A percentile compares a stretch with the other conserved stretches of the same genome.
Conservation (phyloP, 2,113 vertebrate genomes). For the Leiothrix lutea region DNA sequence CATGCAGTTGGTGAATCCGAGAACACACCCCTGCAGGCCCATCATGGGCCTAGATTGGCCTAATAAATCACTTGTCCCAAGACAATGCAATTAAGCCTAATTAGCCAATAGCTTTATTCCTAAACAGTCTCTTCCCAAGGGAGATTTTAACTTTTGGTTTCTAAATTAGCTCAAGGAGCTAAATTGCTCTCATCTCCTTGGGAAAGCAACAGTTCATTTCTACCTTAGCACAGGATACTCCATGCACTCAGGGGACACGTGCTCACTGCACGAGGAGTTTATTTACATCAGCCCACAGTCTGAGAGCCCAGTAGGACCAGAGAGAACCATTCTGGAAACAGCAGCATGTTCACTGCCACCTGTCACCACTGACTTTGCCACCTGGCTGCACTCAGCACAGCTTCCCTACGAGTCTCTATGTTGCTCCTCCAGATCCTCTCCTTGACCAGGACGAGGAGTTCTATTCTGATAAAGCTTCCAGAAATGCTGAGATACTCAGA, state of each 20-base stretch:
- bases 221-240: neutral
- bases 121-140: constrained; percentile 63
- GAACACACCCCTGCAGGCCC: constrained; percentile 57
- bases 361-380: neutral
- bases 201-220: constrained; percentile 30
- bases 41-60: constrained; percentile 60
- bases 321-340: neutral
- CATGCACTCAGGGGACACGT: neutral
- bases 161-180: constrained; percentile 64
- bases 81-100: constrained; percentile 73
- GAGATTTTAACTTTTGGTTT: constrained; percentile 70
- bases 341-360: neutral
- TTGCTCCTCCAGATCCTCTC: neutral
- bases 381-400: neutral
- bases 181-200: constrained; percentile 57
- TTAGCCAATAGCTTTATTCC: constrained; percentile 65
- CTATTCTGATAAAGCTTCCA: neutral
- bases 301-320: neutral
- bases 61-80: constrained; percentile 72
- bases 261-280: neutral
- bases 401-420: neutral
- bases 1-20: constrained; percentile 13
- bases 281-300: neutral
- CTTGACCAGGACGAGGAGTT: neutral
- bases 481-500: neutral